phyloP scores from a whole-genome alignment of 2,113 vertebrate species.

The Rostratula benghalensis region DNA sequence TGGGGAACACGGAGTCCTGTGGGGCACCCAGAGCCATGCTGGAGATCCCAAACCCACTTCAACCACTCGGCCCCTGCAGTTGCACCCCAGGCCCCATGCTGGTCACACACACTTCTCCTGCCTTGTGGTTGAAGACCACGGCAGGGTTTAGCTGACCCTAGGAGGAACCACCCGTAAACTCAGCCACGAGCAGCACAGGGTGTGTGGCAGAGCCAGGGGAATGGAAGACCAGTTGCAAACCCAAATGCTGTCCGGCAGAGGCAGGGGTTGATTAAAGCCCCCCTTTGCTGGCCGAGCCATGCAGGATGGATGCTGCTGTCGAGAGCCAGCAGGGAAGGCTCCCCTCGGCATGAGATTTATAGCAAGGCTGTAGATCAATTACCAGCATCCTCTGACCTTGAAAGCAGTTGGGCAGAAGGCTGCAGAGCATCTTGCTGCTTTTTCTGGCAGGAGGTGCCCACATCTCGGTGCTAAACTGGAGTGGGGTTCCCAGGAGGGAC shows the following conservation, averaged over 20 bases:
- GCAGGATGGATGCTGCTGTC: neutral
- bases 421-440: neutral
- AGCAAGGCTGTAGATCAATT: constrained; percentile 3
- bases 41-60: neutral
- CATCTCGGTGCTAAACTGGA: accelerated
- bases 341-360: neutral
- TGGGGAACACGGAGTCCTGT: neutral
- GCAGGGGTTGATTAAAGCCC: neutral
- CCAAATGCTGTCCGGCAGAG: accelerated
- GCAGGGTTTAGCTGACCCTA: neutral
- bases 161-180: neutral
- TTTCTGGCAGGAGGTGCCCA: neutral
- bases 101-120: neutral
- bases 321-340: neutral
- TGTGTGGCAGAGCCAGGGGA: neutral
- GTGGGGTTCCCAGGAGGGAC: neutral
- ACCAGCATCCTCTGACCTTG: constrained; percentile 27
- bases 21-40: neutral
- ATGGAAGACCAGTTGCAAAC: neutral
- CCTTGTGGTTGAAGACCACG: neutral
- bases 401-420: neutral
- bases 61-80: neutral
- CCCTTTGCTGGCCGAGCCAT: neutral
- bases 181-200: neutral
- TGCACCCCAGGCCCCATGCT: neutral